These are phyloP conservation scores for Drosophila paracracens DNA, from an alignment of 2,888 invertebrate species.

Conservation along the genomic window DNA sequence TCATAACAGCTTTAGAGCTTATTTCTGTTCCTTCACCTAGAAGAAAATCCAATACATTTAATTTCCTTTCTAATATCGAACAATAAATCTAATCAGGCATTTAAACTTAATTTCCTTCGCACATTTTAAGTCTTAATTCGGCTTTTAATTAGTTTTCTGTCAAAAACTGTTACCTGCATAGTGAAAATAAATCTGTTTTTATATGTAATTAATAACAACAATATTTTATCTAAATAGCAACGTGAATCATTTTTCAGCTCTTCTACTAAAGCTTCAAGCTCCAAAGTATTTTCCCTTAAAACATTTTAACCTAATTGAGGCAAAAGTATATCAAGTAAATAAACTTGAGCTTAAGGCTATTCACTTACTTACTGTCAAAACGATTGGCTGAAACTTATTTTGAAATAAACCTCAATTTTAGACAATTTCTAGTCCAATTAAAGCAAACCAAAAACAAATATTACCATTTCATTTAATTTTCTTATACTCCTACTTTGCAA, in stretches of 20 bases:
- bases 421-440: conserved; percentile 24
- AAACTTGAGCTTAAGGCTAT: not conserved
- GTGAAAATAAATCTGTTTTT: not conserved
- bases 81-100: not conserved
- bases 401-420: not conserved
- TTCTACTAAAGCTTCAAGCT: not conserved
- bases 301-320: not conserved
- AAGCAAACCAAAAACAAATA: conserved; percentile 14
- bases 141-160: not conserved
- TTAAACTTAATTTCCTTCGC: not conserved
- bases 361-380: not conserved
- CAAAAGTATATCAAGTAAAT: not conserved
- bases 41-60: not conserved
- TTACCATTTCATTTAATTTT: conserved; percentile 4
- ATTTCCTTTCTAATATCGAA: not conserved
- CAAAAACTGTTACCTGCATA: not conserved
- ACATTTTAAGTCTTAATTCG: not conserved
- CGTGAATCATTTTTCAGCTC: not conserved
- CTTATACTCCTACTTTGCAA: conserved; percentile 9
- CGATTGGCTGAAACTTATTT: not conserved
- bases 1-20: not conserved
- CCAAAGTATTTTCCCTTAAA: not conserved
- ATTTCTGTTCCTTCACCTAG: not conserved
- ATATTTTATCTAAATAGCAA: not conserved
- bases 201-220: not conserved